phyloP scores from a whole-genome alignment of 1,140 invertebrate genomes.

The Argopecten irradians region DNA sequence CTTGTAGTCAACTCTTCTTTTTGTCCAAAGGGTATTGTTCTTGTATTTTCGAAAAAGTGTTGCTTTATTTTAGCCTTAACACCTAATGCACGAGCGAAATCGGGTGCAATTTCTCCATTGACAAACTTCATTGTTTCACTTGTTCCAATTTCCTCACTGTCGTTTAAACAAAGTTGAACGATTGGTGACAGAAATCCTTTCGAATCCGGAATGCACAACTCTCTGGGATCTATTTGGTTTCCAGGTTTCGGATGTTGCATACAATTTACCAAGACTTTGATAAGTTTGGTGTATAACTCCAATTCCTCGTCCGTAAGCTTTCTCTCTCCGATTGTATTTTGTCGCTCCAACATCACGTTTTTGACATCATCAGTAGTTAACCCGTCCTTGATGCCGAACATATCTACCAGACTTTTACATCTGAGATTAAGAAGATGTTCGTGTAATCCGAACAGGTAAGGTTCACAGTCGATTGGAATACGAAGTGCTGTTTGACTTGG shows the following conservation, averaged over 20 bases:
- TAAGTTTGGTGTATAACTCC: conserved; percentile 25
- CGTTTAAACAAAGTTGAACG: conserved; percentile 57
- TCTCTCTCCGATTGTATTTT: not conserved
- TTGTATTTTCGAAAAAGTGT: conserved; percentile 38
- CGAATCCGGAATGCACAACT: conserved; percentile 55
- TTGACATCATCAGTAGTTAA: conserved; percentile 27
- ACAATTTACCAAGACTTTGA: conserved; percentile 27
- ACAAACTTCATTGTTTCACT: conserved; percentile 56
- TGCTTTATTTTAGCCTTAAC: conserved; percentile 59
- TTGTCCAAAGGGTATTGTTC: conserved; percentile 64
- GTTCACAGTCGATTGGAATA: conserved; percentile 46
- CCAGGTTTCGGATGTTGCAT: not conserved
- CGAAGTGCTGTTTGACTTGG: conserved; percentile 44
- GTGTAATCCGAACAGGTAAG: conserved; percentile 51
- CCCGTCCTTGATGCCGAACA: conserved; percentile 42
- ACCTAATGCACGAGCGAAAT: conserved; percentile 56
- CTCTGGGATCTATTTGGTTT: not conserved
- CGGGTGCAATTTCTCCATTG: conserved; percentile 50
- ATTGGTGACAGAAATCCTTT: conserved; percentile 46
- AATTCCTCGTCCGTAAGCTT: not conserved
- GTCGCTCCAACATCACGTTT: conserved; percentile 26
- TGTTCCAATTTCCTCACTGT: conserved; percentile 46
- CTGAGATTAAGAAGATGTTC: not conserved
- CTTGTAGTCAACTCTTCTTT: conserved; percentile 67
- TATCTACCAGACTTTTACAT: conserved; percentile 30